A percentile compares a stretch with the other conserved stretches of the same genome.
These are phyloP conservation scores for Hymenopus coronatus DNA, from an alignment of 2,888 invertebrate species.

Conservation along the genomic window DNA sequence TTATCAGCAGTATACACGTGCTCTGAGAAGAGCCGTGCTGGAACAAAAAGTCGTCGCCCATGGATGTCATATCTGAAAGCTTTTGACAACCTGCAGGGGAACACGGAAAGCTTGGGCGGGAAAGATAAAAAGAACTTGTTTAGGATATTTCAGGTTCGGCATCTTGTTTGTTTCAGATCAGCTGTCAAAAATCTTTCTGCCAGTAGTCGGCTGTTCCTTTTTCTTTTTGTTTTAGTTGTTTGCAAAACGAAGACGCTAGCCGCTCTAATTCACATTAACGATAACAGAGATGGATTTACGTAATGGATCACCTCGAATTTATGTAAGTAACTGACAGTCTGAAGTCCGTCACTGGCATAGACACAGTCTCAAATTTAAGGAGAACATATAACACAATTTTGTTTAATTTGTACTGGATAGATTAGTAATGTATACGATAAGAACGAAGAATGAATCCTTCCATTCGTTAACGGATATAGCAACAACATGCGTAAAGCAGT, in stretches of 20 bases:
- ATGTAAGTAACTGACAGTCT: neutral
- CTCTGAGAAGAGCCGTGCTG: neutral
- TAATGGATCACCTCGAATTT: neutral
- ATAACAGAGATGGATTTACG: neutral
- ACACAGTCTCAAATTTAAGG: neutral
- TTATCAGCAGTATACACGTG: neutral
- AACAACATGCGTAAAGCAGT: too few relatives aligned
- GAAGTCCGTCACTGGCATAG: neutral
- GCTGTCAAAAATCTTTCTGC: neutral
- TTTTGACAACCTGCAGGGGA: slow-evolving; percentile 5
- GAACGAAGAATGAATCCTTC: too few relatives aligned
- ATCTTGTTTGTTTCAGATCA: neutral
- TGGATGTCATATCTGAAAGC: neutral
- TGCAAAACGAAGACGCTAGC: neutral
- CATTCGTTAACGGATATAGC: too few relatives aligned
- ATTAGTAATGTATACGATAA: neutral
- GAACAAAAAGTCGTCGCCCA: neutral
- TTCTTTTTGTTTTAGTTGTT: neutral
- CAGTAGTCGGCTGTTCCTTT: neutral
- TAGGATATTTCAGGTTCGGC: neutral
- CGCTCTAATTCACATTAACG: neutral
- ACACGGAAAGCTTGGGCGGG: neutral
- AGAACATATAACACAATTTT: neutral
- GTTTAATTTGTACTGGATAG: neutral
- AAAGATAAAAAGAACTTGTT: neutral